Base-by-base conservation (phyloP, 2,113 vertebrate genomes). In the Edolisoma coerulescens region DNA sequence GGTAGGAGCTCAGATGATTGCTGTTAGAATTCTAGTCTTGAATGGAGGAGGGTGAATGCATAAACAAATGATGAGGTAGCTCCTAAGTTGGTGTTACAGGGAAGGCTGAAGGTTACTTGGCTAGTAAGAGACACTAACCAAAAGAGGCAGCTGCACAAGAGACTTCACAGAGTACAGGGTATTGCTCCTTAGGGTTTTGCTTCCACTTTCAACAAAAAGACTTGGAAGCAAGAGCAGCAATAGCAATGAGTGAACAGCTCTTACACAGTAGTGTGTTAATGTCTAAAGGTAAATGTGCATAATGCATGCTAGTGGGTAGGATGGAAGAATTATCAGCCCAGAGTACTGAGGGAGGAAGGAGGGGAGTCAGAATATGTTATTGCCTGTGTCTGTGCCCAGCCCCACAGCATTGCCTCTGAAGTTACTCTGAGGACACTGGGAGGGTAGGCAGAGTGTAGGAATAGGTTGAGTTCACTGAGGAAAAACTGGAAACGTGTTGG, bases 261-360 rank as follows among this genome's bases (percentile, higher is more conserved):
- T 20, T 63, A 32, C 17, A 45, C 47, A 59, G 45, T 26, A 24
- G 23, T 17, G 11, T 49, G 57, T n/a, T 53, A 12, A n/a, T 64
- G 74, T 78, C 23, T 78, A 47, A 60, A 77, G 44, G 27, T 73
- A 64, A 71, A 56, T 13, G 10, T 23, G 35, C 56, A 50, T 54
- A 80, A 41, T 50, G 35, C 11, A 6, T 50, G 33, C 50, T 50
- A 10, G 33, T 52, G 49, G 17, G 4, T 39, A 53, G n/a, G 23
- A 35, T 56, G 52, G n/a, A 50, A 71, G 63, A 78, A 9, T 30
- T 30, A 68, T 59, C 44, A 47, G 33, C 33, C 20, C 22, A 20
- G 33, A 77, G 57, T 47, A 61, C 14, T 0, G 1, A 27, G 15
- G 6, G 11, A 3, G 18, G 5, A 27, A 27, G 4, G 20, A 27